Base-by-base conservation (phyloP, 2,888 invertebrate genomes). In the Synergus itoensis region DNA sequence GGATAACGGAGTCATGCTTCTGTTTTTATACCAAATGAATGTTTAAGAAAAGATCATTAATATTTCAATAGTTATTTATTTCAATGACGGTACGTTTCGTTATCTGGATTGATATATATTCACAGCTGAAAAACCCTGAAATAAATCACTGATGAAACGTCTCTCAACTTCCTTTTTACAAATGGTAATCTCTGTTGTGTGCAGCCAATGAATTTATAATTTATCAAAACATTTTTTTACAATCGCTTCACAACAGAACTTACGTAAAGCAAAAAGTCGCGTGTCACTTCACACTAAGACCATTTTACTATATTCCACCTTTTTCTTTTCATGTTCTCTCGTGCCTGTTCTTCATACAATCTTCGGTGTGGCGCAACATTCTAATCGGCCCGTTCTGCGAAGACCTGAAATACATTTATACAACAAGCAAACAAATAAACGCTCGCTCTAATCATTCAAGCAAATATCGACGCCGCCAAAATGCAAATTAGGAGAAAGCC, bases 401-500 rank as follows among this genome's bases (percentile, higher is more conserved):
- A 73, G 36, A 73, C 53, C 53, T 73, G 36, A 73, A 73, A 73
- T 73, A 53, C 36, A 73, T 73, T 69, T 48, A 28, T 69, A 73
- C 48, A 73, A 21, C 53, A 73, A 53, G 73, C 53, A 48, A 73
- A 73, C 73, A 73, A 73, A 73, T 73, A 73, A 73, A 48, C 21
- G 48, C 28, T 53, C 53, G 53, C 73, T 73, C 73, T 73, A 73
- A 73, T 73, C 73, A 73, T 73, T 73, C 53, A n/a, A 36, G 53
- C 53, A 76, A 76, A 76, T 76, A 73, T 78, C 78, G 69, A 78
- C 67, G 36, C 60, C 18, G 73, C 73, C 83, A 81, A 84, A 83
- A 88, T 87, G 87, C 82, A 87, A 87, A 87, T 87, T 82, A 87
- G 79, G 88, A 85, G 88, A 87, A 88, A 87, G 86, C 82, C 83